Evolutionary conservation across 2,113 vertebrate species (phyloP).

Genomic region (Tupaia tana): DNA sequence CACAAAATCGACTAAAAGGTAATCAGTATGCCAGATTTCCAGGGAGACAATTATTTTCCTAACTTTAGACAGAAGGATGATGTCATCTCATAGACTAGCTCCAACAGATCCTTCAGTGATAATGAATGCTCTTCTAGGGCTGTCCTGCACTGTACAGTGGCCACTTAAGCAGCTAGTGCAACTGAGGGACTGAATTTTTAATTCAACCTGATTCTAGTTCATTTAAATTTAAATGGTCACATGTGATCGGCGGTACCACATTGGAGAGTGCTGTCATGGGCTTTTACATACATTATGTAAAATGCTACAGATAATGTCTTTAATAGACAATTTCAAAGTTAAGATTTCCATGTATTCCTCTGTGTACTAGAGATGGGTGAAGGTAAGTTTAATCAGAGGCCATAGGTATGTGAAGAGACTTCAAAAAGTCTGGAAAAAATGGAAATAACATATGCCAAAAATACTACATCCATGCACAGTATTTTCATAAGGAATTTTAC

Average conservation of each 20-base stretch:
- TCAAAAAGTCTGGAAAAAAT: no score
- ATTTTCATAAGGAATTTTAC: no score
- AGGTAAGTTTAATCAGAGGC: not conserved
- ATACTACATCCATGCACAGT: no score
- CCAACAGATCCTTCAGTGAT: not conserved
- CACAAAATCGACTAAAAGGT: not conserved
- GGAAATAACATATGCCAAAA: no score
- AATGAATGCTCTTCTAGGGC: not conserved
- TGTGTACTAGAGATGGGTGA: not conserved
- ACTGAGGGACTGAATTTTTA: not conserved
- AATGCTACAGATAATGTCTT: not conserved
- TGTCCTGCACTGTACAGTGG: no score
- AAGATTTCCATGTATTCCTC: not conserved
- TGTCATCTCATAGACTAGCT: not conserved
- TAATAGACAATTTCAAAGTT: not conserved
- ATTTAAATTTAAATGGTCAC: not conserved
- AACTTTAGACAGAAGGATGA: not conserved
- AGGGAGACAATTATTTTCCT: not conserved
- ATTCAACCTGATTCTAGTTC: not conserved
- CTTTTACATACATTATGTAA: not conserved
- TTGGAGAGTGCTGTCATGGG: not conserved
- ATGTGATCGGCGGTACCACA: not conserved
- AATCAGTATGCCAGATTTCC: not conserved
- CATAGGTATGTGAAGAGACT: no score
- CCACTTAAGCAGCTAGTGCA: not conserved